Evolutionary conservation across 2,797 vertebrate species (phyloP).

Genomic region (Valencia hispanica): DNA sequence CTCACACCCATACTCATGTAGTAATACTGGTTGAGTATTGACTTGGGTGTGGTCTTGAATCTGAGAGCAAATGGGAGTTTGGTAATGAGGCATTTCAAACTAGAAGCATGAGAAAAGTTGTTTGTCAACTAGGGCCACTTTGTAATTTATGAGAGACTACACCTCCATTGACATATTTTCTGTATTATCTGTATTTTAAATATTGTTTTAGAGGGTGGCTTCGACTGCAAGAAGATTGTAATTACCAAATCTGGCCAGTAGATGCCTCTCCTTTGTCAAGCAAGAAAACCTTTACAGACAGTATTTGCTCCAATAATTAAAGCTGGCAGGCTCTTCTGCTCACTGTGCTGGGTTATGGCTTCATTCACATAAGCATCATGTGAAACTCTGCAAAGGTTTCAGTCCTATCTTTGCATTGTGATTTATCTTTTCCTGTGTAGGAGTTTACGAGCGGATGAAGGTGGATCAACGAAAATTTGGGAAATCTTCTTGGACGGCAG

Average conservation of each 20-base stretch:
- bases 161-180: slow-evolving; percentile 8
- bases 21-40: slow-evolving; percentile 48
- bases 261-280: slow-evolving; percentile 57
- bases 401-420: neutral
- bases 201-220: slow-evolving; percentile 3
- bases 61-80: slow-evolving; percentile 54
- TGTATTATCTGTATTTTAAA: slow-evolving; percentile 48
- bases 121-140: slow-evolving; percentile 56
- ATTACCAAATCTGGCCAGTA: slow-evolving; percentile 47
- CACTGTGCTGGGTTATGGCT: slow-evolving; percentile 1
- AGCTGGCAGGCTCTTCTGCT: neutral
- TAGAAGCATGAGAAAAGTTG: slow-evolving; percentile 55
- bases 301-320: neutral
- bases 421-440: slow-evolving; percentile 67
- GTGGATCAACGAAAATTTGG: slow-evolving; percentile 96
- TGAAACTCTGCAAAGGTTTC: slow-evolving; percentile 18
- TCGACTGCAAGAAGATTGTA: slow-evolving; percentile 25
- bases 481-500: slow-evolving; percentile 93
- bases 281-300: neutral
- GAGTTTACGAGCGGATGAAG: slow-evolving; percentile 94
- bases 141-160: slow-evolving; percentile 10
- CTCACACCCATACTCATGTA: slow-evolving; percentile 15
- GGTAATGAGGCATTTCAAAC: slow-evolving; percentile 55
- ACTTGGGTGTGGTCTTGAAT: slow-evolving; percentile 54
- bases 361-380: slow-evolving; percentile 6